Conservation (phyloP, 2,888 invertebrate genomes). For the Acanthosepion pharaonis region DNA sequence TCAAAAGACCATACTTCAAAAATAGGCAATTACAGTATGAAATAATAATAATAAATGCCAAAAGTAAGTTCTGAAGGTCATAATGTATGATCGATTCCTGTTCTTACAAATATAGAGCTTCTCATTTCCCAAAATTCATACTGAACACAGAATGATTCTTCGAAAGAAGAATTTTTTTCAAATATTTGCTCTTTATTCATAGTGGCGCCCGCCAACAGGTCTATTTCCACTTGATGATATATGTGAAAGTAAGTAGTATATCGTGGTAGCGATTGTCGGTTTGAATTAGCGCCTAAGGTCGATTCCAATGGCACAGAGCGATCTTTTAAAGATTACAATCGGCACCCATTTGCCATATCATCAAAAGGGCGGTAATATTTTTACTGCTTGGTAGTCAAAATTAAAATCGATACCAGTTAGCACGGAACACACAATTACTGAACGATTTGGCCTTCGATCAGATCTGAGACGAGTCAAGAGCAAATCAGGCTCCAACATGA, state of each 20-base stretch:
- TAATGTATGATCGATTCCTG: no score
- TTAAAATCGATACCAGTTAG: not conserved
- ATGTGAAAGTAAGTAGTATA: not conserved
- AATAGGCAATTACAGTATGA: no score
- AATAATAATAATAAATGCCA: no score
- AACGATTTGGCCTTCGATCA: slow-evolving; percentile 33
- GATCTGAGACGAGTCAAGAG: not conserved
- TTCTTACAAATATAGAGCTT: no score
- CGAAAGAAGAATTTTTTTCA: not conserved
- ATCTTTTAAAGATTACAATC: slow-evolving; percentile 12
- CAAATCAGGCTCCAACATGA: not conserved
- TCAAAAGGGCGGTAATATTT: not conserved
- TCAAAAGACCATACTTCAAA: no score
- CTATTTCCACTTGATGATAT: not conserved
- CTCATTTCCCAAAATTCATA: no score
- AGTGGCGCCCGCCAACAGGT: not conserved
- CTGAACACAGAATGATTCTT: not conserved
- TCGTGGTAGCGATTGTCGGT: not conserved
- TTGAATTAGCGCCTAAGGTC: not conserved
- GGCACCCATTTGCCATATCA: slow-evolving; percentile 33
- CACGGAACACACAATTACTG: not conserved
- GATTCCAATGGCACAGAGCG: not conserved
- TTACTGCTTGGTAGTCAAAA: not conserved
- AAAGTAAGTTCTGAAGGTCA: no score
- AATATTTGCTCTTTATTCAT: not conserved